phyloP scores from a whole-genome alignment of 1,140 invertebrate genomes.

The Drosophila quadrilineata region DNA sequence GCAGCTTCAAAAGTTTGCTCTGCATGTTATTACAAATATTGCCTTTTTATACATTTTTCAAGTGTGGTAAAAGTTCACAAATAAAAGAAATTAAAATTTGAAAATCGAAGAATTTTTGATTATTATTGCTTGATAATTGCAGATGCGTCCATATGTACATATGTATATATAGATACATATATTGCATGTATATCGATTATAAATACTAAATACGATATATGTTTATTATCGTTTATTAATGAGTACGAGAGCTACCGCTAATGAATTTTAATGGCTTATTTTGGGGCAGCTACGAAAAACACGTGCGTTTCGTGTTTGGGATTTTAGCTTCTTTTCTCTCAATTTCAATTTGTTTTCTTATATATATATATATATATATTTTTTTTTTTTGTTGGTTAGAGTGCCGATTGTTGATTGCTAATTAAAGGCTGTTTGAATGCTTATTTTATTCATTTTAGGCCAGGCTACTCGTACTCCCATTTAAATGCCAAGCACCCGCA shows the following conservation, averaged over 20 bases:
- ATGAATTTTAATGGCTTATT: slow-evolving; percentile 53
- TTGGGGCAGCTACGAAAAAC: slow-evolving; percentile 10
- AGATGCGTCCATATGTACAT: background rate
- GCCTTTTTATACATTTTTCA: background rate
- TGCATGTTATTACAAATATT: too few species aligned
- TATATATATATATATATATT: too few species aligned
- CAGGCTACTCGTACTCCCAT: slow-evolving; percentile 19
- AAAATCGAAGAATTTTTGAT: too few species aligned
- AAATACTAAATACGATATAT: background rate
- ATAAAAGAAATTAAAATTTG: too few species aligned
- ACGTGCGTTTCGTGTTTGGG: slow-evolving; percentile 32
- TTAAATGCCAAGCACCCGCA: slow-evolving; percentile 53
- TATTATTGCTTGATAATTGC: too few species aligned
- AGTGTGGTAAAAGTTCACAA: too few species aligned
- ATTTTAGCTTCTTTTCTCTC: background rate
- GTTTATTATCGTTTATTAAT: slow-evolving; percentile 48
- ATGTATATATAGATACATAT: background rate
- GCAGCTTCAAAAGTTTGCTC: slow-evolving; percentile 6
- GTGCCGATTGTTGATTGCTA: slow-evolving; percentile 37
- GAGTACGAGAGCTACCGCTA: slow-evolving; percentile 33
- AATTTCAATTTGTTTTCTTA: too few species aligned
- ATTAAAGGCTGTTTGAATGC: slow-evolving; percentile 51
- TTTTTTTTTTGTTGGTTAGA: too few species aligned
- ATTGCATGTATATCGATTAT: background rate
- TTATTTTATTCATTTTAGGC: slow-evolving; percentile 42